Base-by-base conservation (phyloP, 2,113 vertebrate species). In the Platycercus adscitus region DNA sequence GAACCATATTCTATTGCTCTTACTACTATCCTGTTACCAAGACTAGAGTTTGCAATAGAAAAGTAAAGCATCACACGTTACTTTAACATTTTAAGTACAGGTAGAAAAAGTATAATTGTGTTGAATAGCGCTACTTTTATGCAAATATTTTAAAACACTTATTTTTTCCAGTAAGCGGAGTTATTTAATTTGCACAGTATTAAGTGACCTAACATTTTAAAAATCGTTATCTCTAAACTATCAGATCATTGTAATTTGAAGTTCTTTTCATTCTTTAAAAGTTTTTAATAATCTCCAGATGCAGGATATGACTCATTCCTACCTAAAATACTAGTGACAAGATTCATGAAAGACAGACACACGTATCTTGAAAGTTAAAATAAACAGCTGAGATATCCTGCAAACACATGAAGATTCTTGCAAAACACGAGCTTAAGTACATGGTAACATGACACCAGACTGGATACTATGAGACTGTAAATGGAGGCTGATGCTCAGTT, bases 231-330 rank as follows among this genome's bases (percentile, higher is more conserved):
- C 14, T 61, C n/a, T 65, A 44, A 77, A 83, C 21, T 46, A 58
- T 10, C 31, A 52, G 41, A 73, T 37, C 5, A 63, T 46, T 83
- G 61, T 44, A 81, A 76, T 47, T 73, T 3, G 17, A 39, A 72
- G 41, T 11, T 81, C 15, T 78, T 90, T 61, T 65, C 4, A 37
- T 49, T 89, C 39, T 86, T 89, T 63, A 23, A 4, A 61, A 78
- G 6, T 19, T 31, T 44, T 52, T 56, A 86, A 56, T 56, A 73
- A 63, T 60, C 18, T 78, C 39, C 11, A 37, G 46, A 31, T 84
- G 70, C 0, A 1, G 49, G 53, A 84, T 78, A 81, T 41, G 0
- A 52, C 31, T 2, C 2, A n/a, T 35, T 85, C n/a, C 29, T 69
- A 68, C 44, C 52, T 18, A 69, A 91, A 73, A 72, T 20, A 49